Percentiles rank a stretch among this genome's conserved stretches.
Evolutionary conservation across 2,113 vertebrate species (phyloP).

Genomic region (Microcebus griseorufus): DNA sequence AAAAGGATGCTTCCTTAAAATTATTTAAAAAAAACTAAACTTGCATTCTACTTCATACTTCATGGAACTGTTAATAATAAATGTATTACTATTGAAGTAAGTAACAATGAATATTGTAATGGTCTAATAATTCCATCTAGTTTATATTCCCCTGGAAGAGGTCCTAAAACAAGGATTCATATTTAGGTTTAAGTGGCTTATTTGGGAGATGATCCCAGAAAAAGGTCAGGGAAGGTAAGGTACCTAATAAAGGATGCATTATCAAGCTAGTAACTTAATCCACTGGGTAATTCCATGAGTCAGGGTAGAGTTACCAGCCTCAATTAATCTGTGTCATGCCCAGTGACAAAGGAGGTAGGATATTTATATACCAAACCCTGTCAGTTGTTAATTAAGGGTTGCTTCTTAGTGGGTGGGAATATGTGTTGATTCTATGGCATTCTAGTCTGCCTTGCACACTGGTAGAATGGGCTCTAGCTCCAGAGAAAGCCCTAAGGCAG

Average conservation of each 20-base stretch:
- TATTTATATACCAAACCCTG: background rate
- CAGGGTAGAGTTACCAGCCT: background rate
- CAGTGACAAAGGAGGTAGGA: background rate
- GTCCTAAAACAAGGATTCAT: background rate
- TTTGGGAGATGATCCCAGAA: background rate
- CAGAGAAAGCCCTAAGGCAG: background rate
- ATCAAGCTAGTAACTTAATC: background rate
- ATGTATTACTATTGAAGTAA: background rate
- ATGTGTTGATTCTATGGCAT: background rate
- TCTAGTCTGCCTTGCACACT: background rate
- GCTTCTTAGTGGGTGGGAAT: background rate
- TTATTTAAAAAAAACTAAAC: constrained; percentile 12
- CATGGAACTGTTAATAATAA: background rate
- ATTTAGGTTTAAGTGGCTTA: constrained; percentile 36
- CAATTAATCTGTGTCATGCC: background rate
- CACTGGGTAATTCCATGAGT: background rate
- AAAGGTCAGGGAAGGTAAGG: background rate
- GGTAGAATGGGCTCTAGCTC: background rate
- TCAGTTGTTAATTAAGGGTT: background rate
- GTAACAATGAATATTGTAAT: constrained; percentile 13
- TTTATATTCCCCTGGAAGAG: constrained; percentile 13
- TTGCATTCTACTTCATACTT: background rate
- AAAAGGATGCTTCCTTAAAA: background rate
- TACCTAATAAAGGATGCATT: background rate
- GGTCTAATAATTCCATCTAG: background rate